Base-by-base conservation (phyloP, 2,113 vertebrate genomes). In the Polypterus senegalus region DNA sequence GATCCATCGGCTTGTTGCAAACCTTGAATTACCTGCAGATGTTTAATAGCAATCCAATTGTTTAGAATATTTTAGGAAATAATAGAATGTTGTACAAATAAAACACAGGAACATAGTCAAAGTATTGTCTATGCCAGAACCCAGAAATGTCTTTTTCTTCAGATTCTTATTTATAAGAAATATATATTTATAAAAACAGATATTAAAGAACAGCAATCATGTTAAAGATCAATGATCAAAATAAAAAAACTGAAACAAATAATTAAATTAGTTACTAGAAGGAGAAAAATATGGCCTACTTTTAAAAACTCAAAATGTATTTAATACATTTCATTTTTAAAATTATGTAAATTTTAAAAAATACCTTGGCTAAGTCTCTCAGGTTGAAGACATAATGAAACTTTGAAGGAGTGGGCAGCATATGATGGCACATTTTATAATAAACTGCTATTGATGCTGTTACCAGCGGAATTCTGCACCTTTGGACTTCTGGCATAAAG, bases 341-440 rank as follows among this genome's bases (percentile, higher is more conserved):
- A 6, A 3, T 11, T 58, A 44, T 11, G 57, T 9, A 3, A 43
- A 7, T 11, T 45, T 27, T 27, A 27, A 27, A 27, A 27, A 27
- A 49, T 70, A 75, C 77, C 76, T 79, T 76, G 59, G 76, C 77
- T 10, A 81, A 44, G 70, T 83, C 79, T 58, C 73, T 54, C 2
- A 71, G 67, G 64, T 80, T 81, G 54, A 80, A 84, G 1, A 73
- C 67, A 11, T 82, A 83, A 54, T 81, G 78, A 8, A 79, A 78
- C 57, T 79, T 83, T 2, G 71, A 57, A 4, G 83, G 77, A 0
- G 75, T 78, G 7, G 80, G 74, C 27, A 75, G 58, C 74, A 79
- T 62, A 9, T 9, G 67, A 57, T 67, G 70, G 59, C 66, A 67
- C 47, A 73, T 56, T 9, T 66, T 66, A 11, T 67, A 61, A 44